Conservation (phyloP, 2,113 vertebrate genomes). For the Glareola pratincola region DNA sequence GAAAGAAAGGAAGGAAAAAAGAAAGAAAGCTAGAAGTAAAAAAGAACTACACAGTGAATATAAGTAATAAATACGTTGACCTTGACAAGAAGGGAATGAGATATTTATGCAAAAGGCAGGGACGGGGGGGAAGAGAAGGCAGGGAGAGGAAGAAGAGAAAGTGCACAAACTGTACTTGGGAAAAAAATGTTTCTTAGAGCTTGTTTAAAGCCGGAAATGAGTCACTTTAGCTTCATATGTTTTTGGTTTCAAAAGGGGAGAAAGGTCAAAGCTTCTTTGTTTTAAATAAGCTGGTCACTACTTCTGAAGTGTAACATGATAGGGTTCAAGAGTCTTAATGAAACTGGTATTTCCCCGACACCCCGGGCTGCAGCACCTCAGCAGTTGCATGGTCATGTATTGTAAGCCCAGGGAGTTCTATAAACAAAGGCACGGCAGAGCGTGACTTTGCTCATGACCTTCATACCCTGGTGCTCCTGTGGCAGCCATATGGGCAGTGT, state of each 20-base stretch:
- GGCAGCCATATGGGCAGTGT: constrained; percentile 39
- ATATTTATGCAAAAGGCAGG: constrained; percentile 65
- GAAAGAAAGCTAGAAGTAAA: constrained; percentile 57
- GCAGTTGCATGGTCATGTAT: constrained; percentile 30
- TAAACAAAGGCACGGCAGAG: constrained; percentile 56
- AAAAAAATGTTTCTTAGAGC: constrained; percentile 70
- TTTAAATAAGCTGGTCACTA: constrained; percentile 80
- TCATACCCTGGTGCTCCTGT: constrained; percentile 62
- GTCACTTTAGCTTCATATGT: constrained; percentile 88
- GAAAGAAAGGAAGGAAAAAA: constrained; percentile 66
- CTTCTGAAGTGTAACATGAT: constrained; percentile 80
- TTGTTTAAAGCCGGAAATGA: constrained; percentile 88
- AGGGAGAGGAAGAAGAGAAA: constrained; percentile 26
- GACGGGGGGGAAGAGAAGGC: neutral
- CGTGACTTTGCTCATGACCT: constrained; percentile 72
- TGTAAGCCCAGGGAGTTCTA: constrained; percentile 53
- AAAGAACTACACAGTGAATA: constrained; percentile 23
- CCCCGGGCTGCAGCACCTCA: constrained; percentile 39
- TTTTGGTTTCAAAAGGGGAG: constrained; percentile 84
- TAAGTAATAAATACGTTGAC: constrained; percentile 67
- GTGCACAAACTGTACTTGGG: constrained; percentile 28
- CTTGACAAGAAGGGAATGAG: constrained; percentile 53
- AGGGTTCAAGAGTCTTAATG: constrained; percentile 74
- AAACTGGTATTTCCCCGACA: constrained; percentile 73
- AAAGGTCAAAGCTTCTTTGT: constrained; percentile 85